Evolutionary conservation across 2,888 invertebrate genomes (phyloP).

Genomic region (Axea sp.): DNA sequence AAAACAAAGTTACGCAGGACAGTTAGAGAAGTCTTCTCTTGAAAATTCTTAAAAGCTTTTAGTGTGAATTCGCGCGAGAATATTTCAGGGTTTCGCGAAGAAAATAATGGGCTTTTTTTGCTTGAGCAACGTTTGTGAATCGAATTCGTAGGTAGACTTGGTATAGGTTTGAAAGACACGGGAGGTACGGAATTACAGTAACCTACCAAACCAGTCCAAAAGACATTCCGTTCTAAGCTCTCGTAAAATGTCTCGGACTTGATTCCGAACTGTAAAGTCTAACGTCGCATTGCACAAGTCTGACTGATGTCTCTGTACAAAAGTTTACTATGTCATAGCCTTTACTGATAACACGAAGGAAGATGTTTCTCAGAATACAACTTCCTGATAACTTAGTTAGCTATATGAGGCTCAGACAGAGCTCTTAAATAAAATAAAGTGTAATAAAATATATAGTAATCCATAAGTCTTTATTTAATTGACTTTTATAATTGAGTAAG

Average conservation of each 20-base stretch:
- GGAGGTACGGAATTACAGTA: conserved; percentile 46
- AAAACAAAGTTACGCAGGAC: too few species aligned
- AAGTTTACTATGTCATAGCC: conserved; percentile 65
- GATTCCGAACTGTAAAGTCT: conserved; percentile 67
- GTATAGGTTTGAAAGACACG: conserved; percentile 20
- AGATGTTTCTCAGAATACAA: conserved; percentile 39
- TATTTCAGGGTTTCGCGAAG: conserved; percentile 20
- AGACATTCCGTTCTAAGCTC: conserved; percentile 47
- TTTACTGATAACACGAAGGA: conserved; percentile 41
- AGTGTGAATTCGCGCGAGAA: conserved; percentile 20
- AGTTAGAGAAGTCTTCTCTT: not conserved
- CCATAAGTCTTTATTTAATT: too few species aligned
- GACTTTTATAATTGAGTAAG: too few species aligned
- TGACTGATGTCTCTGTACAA: conserved; percentile 51
- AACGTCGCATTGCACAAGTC: conserved; percentile 52
- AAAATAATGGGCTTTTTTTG: conserved; percentile 37
- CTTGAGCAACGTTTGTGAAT: conserved; percentile 33
- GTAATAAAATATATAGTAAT: not conserved
- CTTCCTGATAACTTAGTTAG: conserved; percentile 23
- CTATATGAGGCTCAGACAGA: too few species aligned
- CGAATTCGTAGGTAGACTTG: conserved; percentile 22
- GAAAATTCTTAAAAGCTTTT: conserved; percentile 6
- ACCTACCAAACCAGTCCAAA: conserved; percentile 49
- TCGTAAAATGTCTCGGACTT: conserved; percentile 70
- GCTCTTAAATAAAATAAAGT: conserved; percentile 12